phyloP scores from a whole-genome alignment of 2,888 invertebrate genomes.

The Formica aserva region DNA sequence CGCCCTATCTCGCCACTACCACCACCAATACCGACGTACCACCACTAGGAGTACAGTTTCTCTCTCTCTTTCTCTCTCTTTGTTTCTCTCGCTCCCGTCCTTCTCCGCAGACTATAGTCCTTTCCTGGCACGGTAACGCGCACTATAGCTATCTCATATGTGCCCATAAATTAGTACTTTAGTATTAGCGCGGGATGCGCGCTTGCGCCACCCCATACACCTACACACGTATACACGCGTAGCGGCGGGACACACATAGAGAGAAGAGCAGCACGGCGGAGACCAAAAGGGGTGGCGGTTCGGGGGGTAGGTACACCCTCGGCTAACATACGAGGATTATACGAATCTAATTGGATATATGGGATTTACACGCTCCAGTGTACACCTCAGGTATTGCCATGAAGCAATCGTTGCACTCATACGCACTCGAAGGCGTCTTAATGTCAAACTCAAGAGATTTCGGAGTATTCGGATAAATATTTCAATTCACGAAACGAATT shows the following conservation, averaged over 20 bases:
- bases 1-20: constrained; percentile 65
- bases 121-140: constrained; percentile 75
- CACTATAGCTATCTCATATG: constrained; percentile 79
- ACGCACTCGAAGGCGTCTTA: constrained; percentile 57
- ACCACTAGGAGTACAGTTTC: constrained; percentile 21
- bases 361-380: constrained; percentile 78
- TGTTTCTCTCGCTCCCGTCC: constrained; percentile 30
- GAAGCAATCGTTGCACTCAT: constrained; percentile 71
- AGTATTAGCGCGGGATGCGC: constrained; percentile 81
- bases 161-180: constrained; percentile 84
- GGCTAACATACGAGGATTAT: constrained; percentile 82
- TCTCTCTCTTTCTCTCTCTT: constrained; percentile 5
- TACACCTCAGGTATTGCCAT: constrained; percentile 72
- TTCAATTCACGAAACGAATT: neutral
- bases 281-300: constrained; percentile 55
- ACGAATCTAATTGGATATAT: constrained; percentile 84
- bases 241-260: constrained; percentile 16
- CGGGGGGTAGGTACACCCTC: constrained; percentile 75
- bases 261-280: constrained; percentile 17
- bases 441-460: constrained; percentile 51
- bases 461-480: neutral
- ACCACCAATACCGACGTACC: constrained; percentile 22
- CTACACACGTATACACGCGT: neutral
- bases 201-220: constrained; percentile 68
- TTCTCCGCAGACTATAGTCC: constrained; percentile 75